Evolutionary conservation across 2,888 invertebrate species (phyloP), one percentile per base, ranked within the genome.

Genomic region (Tryphoninae sp.): DNA sequence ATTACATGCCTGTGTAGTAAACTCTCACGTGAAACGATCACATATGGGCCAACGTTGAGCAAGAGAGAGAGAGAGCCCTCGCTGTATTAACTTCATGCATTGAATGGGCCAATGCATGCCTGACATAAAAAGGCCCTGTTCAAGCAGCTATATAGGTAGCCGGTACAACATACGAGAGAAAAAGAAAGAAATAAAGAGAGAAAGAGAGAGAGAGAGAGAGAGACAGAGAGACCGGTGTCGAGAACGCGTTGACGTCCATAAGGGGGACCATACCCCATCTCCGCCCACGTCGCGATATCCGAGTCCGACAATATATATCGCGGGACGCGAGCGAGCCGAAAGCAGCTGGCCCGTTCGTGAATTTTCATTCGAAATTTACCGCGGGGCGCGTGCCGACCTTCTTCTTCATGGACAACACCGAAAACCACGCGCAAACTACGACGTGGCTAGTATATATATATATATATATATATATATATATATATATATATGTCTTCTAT

Each of bases 341-440:
- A 58, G 88, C 90, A 89, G 90, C 90, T 89, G 89, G 86, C 86
- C 84, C 85, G 85, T 86, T 87, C 83, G 87, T 87, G 88, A 88
- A 90, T 87, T 33, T 89, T 86, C 87, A 90, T 90, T 90, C 90
- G 90, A 89, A 89, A 90, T 90, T 89, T 86, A 78, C 83, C 85
- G 84, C 81, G 67, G 81, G 89, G 88, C 89, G 89, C 90, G 90
- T 90, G 90, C 90, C 86, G 68, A 72, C 42, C 72, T 82, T 82
- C 79, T 68, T 58, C 79, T 68, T 58, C 33, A 81, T 49, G 67
- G 59, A 78, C 61, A 67, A 78, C 53, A 22, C 64, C 42, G 65
- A 78, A 83, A 80, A 45, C 45, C 45, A 13, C 0, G 45, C 45
- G 13, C 45, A 2, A 45, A 45, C 45, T 11, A 6, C 45, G 13